A percentile compares a stretch with the other conserved stretches of the same genome.
phyloP scores from a whole-genome alignment of 1,140 invertebrate species.

The Portunus trituberculatus region DNA sequence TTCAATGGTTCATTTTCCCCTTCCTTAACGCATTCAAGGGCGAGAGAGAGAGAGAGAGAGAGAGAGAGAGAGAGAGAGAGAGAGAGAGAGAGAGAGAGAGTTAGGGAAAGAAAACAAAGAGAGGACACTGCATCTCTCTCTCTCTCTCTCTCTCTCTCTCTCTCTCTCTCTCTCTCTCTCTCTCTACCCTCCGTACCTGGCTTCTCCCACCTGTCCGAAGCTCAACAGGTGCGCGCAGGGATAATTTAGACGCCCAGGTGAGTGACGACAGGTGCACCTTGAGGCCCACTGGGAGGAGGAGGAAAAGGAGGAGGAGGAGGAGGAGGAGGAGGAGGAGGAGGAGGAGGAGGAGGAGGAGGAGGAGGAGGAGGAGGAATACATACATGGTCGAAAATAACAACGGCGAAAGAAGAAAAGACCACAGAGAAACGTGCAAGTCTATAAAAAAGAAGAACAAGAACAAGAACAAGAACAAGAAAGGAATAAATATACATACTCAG shows the following conservation, averaged over 20 bases:
- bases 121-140: no score
- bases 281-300: not conserved
- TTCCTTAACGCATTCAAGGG: not conserved
- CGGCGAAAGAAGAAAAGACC: no score
- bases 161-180: constrained; percentile 21
- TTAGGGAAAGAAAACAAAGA: no score
- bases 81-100: no score
- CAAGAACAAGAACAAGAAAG: no score
- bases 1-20: not conserved
- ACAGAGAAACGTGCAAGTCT: no score
- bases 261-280: not conserved
- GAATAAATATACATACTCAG: no score
- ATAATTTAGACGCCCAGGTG: not conserved
- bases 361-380: not conserved
- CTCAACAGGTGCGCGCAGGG: not conserved
- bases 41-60: not conserved
- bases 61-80: no score
- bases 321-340: constrained; percentile 20
- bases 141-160: no score
- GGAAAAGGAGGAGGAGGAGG: not conserved
- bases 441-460: no score
- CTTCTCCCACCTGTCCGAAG: not conserved
- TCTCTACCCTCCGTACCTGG: not conserved
- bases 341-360: not conserved
- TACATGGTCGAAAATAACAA: not conserved